Percentiles rank a stretch among this genome's conserved stretches.
Conservation (phyloP, 2,113 vertebrate genomes). For the Girardinichthys multiradiatus region DNA sequence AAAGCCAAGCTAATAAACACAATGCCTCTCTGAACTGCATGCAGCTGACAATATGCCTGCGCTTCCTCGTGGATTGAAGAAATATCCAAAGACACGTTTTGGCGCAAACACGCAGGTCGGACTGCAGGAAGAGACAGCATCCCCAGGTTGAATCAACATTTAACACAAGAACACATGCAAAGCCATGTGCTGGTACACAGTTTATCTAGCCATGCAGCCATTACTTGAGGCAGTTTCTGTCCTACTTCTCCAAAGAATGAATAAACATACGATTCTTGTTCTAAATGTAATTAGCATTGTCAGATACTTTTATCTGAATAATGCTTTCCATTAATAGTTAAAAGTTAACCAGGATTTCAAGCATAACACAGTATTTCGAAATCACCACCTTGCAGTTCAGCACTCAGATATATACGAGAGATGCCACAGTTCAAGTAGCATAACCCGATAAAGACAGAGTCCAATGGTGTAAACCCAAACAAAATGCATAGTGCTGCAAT, state of each 20-base stretch:
- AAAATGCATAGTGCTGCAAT: conserved; percentile 1
- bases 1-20: conserved; percentile 71
- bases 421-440: background rate
- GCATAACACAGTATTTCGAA: too few species aligned
- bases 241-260: conserved; percentile 70
- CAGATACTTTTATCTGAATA: background rate
- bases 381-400: too few species aligned
- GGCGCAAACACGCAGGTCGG: background rate
- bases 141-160: conserved; percentile 34
- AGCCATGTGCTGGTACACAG: conserved; percentile 50
- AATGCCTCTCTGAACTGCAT: conserved; percentile 42
- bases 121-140: conserved; percentile 5
- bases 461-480: background rate
- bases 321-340: background rate
- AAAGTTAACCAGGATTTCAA: background rate
- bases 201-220: conserved; percentile 50
- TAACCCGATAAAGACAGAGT: background rate
- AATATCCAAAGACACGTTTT: background rate
- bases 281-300: conserved; percentile 24
- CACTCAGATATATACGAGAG: background rate
- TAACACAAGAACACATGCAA: conserved; percentile 43
- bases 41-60: conserved; percentile 65
- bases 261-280: conserved; percentile 54
- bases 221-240: conserved; percentile 69
- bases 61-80: conserved; percentile 31